These are phyloP conservation scores for Xylota sylvarum DNA, from an alignment of 2,888 invertebrate genomes.

Conservation along the genomic window DNA sequence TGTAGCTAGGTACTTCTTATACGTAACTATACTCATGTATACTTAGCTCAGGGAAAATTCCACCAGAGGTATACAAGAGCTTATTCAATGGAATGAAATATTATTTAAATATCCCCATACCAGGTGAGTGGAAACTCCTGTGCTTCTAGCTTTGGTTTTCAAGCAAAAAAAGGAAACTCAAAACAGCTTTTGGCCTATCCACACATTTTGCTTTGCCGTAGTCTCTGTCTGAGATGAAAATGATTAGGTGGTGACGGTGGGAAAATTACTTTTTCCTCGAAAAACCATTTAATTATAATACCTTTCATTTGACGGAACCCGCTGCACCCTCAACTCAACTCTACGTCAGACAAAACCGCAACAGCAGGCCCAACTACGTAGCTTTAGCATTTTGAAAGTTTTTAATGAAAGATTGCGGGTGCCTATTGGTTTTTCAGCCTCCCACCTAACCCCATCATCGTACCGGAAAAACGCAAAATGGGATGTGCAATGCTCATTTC, in stretches of 20 bases:
- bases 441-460: neutral
- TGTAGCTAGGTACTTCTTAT: too few relatives aligned
- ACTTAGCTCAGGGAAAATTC: too few relatives aligned
- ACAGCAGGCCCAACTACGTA: constrained; percentile 67
- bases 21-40: too few relatives aligned
- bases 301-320: constrained; percentile 64
- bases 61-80: too few relatives aligned
- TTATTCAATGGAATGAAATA: too few relatives aligned
- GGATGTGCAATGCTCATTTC: constrained; percentile 76
- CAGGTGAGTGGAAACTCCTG: too few relatives aligned
- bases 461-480: constrained; percentile 42
- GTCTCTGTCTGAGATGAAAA: constrained; percentile 52
- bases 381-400: constrained; percentile 70
- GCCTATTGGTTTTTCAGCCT: constrained; percentile 67
- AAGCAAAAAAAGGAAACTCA: too few relatives aligned
- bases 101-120: too few relatives aligned
- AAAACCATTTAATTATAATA: constrained; percentile 74
- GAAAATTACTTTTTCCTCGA: constrained; percentile 47
- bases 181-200: neutral
- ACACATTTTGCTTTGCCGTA: constrained; percentile 10
- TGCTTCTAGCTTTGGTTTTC: too few relatives aligned
- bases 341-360: constrained; percentile 65
- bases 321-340: constrained; percentile 20
- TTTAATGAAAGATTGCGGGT: constrained; percentile 76
- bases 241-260: constrained; percentile 66